Base-by-base conservation (phyloP, 2,113 vertebrate genomes). In the Empidonax traillii region DNA sequence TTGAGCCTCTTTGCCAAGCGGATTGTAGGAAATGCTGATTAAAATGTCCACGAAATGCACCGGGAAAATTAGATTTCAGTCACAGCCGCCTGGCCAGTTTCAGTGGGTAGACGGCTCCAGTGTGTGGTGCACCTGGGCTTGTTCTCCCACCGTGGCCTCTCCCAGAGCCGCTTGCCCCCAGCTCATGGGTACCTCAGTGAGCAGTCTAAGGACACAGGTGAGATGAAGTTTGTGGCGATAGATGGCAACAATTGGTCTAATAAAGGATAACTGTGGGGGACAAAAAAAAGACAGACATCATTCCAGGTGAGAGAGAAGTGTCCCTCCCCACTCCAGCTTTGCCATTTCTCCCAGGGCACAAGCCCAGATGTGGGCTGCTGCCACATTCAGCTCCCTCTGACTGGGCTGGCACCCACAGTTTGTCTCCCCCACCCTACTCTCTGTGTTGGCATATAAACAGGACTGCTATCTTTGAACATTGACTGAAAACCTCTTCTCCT, bases 21-120 rank as follows among this genome's bases (percentile, higher is more conserved):
- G 93, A 90, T 95, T 95, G 94, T 93, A 95, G 93, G 86, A 84
- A 96, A 82, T 33, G 93, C 85, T 93, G 96, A 96, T 96, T 93
- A 92, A 92, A 97, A 88, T n/a, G 62, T 82, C 92, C 96, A 71
- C 2, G 10, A 83, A 93, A 89, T 8, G 2, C 93, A 94, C 37
- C 77, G 84, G 85, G 90, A 88, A 94, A 90, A 96, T 94, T 84
- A 93, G 78, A 93, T 96, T 94, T 94, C 90, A 92, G 88, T 94
- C 88, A 84, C 93, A 93, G 90, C 79, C 43, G 12, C 63, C 87
- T 30, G 59, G 85, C 63, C 51, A 12, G 68, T 71, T 85, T 85
- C 0, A 3, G 66, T 87, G 88, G 84, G 77, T 80, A 89, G 84
- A 89, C 68, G 72, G 80, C 86, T 96, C 33, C 1, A 28, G 93